Percentiles rank a stretch among this genome's conserved stretches.
These are phyloP conservation scores for Merodon equestris DNA, from an alignment of 2,888 invertebrate species.

Conservation along the genomic window DNA sequence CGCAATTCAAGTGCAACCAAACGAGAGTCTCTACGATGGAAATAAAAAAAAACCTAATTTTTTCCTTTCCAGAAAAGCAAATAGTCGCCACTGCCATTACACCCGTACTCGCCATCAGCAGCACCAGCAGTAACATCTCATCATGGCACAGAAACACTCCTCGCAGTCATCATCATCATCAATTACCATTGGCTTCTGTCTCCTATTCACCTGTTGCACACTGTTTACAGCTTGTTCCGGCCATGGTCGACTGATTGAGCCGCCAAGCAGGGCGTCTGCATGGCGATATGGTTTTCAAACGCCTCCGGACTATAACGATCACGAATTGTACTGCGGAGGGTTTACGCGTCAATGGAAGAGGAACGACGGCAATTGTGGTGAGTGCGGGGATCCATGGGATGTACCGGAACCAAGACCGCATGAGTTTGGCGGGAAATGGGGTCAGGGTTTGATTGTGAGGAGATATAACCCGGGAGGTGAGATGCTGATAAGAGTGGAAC, in stretches of 20 bases:
- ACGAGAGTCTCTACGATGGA: constrained; percentile 7
- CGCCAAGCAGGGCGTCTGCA: constrained; percentile 91
- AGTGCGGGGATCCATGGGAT: constrained; percentile 93
- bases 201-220: constrained; percentile 51
- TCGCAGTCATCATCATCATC: constrained; percentile 15
- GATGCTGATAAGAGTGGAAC: constrained; percentile 87
- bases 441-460: constrained; percentile 89
- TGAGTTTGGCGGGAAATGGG: constrained; percentile 91
- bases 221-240: constrained; percentile 71
- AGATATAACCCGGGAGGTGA: constrained; percentile 84
- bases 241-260: constrained; percentile 83
- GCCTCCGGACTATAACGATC: constrained; percentile 93
- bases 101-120: constrained; percentile 22
- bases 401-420: constrained; percentile 85
- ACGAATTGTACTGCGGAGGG: constrained; percentile 92
- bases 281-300: constrained; percentile 94
- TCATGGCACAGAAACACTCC: constrained; percentile 40
- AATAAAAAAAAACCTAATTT: neutral
- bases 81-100: constrained; percentile 7
- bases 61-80: constrained; percentile 26
- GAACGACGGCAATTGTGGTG: constrained; percentile 91
- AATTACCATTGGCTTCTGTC: constrained; percentile 38
- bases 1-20: too few species aligned
- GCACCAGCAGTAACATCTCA: constrained; percentile 5
- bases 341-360: constrained; percentile 90